Evolutionary conservation across 2,888 invertebrate species (phyloP), one percentile per base, ranked within the genome.

Genomic region (Bugula neritina): DNA sequence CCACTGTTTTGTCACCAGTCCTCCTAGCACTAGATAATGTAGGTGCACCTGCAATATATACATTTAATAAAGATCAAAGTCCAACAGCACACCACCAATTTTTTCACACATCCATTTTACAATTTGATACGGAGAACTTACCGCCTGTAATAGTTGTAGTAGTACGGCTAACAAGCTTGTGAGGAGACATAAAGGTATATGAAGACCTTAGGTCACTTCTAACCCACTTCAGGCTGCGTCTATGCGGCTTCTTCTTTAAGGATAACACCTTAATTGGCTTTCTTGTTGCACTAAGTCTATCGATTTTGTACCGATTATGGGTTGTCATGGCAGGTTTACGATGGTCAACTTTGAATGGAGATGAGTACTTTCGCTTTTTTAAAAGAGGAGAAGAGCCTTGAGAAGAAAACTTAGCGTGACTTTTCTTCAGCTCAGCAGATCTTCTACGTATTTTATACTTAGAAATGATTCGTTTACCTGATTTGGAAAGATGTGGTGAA

Each of bases 391-490:
- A 31, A 2, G 27, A 27, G n/a, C 31, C 27, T 31, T 2, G 31
- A 5, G 31, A 13, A 21, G 27, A 17, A 63, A 2, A 10, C 5
- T 27, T 63, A 17, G 5, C 31, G 27, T 17, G 43, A 43, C 10
- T 43, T 43, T 43, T 43, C 17, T 17, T 5, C 17, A 10, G 10
- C 17, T 43, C 43, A 17, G 43, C 43, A 43, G 63, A 25, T 63
- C 31, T 2, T 31, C 27, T 63, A 13, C 63, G 63, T 25, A 63
- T 63, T 63, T 63, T 63, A 34, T 63, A 63, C 31, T 27, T 63
- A n/a, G 63, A 63, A 13, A 63, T 63, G n/a, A 63, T 3, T 31
- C 63, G 27, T 63, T 63, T 63, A 34, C 63, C 63, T 3, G 63
- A 63, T 5, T 34, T 27, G 3, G 63, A 63, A 25, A 63, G 27